These are phyloP conservation scores for Halictus ligatus DNA, from an alignment of 2,888 invertebrate species.

Conservation along the genomic window DNA sequence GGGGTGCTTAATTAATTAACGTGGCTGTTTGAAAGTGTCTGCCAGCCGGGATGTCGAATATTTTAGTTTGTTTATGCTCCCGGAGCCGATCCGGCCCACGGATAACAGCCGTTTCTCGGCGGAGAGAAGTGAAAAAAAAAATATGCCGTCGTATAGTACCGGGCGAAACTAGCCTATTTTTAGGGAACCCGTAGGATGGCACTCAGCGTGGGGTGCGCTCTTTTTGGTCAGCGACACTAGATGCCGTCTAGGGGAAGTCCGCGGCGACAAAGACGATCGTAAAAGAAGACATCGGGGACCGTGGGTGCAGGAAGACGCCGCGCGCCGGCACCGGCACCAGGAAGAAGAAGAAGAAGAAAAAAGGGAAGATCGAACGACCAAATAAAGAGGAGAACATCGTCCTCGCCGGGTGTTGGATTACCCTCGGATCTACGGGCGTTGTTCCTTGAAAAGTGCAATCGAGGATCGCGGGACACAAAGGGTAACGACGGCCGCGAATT, in stretches of 20 bases:
- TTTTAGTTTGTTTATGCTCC: constrained; percentile 35
- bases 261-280: constrained; percentile 48
- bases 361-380: constrained; percentile 45
- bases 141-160: constrained; percentile 22
- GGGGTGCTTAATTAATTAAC: constrained; percentile 46
- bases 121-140: constrained; percentile 32
- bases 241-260: constrained; percentile 67
- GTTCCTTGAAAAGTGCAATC: constrained; percentile 54
- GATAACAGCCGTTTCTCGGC: background rate
- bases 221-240: constrained; percentile 69
- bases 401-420: constrained; percentile 61
- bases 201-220: constrained; percentile 60
- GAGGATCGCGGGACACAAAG: constrained; percentile 33
- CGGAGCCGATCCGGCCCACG: background rate
- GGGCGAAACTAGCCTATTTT: constrained; percentile 54
- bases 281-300: constrained; percentile 61
- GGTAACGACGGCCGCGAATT: constrained; percentile 9
- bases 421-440: constrained; percentile 59
- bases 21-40: background rate
- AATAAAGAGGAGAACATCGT: constrained; percentile 59
- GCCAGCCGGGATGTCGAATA: constrained; percentile 28
- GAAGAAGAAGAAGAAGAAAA: constrained; percentile 15
- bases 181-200: constrained; percentile 42
- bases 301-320: constrained; percentile 34
- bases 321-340: background rate